Evolutionary conservation across 1,140 invertebrate genomes (phyloP).

Genomic region (Camponotus pennsylvanicus): DNA sequence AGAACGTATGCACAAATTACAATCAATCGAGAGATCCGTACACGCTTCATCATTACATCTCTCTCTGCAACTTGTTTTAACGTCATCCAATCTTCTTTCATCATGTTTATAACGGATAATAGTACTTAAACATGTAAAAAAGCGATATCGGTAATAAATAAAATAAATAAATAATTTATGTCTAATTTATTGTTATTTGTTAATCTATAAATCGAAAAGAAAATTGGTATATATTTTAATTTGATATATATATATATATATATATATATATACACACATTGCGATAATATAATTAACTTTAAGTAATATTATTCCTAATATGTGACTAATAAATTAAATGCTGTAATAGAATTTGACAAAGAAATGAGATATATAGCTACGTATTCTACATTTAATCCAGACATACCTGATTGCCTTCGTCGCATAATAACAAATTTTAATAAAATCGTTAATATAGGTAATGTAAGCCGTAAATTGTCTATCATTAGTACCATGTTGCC

Average conservation of each 20-base stretch:
- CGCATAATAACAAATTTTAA: constrained; percentile 14
- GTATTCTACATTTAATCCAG: not conserved
- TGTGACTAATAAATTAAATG: not conserved
- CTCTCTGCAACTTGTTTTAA: not conserved
- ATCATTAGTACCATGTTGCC: not conserved
- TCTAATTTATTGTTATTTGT: too few species aligned
- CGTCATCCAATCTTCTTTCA: constrained; percentile 38
- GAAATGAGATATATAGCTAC: not conserved
- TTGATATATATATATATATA: too few species aligned
- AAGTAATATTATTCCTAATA: not conserved
- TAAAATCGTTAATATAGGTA: not conserved
- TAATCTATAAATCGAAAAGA: too few species aligned
- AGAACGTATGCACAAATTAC: not conserved
- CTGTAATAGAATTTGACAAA: not conserved
- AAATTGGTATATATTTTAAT: too few species aligned
- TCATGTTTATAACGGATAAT: not conserved
- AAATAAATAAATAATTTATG: not conserved
- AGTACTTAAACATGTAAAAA: too few species aligned
- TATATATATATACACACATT: too few species aligned
- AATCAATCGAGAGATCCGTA: not conserved
- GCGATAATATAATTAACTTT: too few species aligned
- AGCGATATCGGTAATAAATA: not conserved
- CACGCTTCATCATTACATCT: constrained; percentile 19
- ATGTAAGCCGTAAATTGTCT: not conserved
- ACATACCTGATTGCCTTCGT: constrained; percentile 27